Evolutionary conservation across 2,113 vertebrate genomes (phyloP).

Genomic region (Synodontis membranacea): DNA sequence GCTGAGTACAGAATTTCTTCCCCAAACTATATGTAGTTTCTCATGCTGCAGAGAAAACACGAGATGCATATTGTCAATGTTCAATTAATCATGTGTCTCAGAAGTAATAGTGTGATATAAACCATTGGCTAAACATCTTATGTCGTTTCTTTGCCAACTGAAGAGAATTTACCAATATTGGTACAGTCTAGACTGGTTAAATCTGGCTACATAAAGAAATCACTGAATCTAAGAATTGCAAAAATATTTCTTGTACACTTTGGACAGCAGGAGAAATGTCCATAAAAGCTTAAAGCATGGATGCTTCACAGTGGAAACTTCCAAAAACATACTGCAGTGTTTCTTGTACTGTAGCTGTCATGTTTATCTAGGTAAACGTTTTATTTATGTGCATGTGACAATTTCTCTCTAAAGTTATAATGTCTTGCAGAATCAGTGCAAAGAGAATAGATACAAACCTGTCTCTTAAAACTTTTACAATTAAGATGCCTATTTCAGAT

Average conservation of each 20-base stretch:
- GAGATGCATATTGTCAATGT: neutral
- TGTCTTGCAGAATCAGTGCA: neutral
- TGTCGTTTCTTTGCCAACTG: neutral
- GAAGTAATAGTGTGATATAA: neutral
- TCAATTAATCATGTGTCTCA: neutral
- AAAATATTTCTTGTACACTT: neutral
- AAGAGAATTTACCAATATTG: neutral
- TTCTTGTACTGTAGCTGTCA: neutral
- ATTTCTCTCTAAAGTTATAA: neutral
- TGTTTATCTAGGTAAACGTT: neutral
- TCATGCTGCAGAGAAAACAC: neutral
- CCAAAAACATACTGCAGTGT: neutral
- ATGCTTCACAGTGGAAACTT: neutral
- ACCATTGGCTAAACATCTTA: neutral
- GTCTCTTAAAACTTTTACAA: neutral
- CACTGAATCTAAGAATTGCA: neutral
- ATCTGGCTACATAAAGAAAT: neutral
- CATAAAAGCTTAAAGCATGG: neutral
- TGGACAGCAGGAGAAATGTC: neutral
- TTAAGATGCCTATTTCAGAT: neutral
- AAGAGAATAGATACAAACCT: neutral
- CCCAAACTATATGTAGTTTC: neutral
- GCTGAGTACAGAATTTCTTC: neutral
- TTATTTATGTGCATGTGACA: neutral
- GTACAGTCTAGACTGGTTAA: neutral